Conservation (phyloP, 2,888 invertebrate species). For the Amphipyra tragopoginis region DNA sequence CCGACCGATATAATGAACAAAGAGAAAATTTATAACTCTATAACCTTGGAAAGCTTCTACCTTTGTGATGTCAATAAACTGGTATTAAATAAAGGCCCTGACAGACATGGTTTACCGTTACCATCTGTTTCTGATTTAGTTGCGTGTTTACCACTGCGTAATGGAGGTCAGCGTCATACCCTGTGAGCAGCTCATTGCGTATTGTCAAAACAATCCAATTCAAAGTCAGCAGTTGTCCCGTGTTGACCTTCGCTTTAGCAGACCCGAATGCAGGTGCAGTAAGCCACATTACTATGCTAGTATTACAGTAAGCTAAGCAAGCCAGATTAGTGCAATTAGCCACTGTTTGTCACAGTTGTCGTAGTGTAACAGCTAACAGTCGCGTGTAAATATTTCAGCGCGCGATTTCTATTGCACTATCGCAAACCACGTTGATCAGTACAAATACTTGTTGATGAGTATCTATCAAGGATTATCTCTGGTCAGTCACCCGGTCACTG, state of each 20-base stretch:
- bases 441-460: constrained; percentile 34
- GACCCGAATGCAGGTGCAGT: no score
- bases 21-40: constrained; percentile 29
- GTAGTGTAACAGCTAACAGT: constrained; percentile 6
- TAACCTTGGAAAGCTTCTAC: not conserved
- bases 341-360: no score
- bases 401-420: constrained; percentile 32
- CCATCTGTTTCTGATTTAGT: not conserved
- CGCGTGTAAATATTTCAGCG: constrained; percentile 31
- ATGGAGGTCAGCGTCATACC: not conserved
- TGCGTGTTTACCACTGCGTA: not conserved
- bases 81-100: not conserved
- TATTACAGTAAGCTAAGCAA: no score
- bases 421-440: constrained; percentile 4
- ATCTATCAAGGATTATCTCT: constrained; percentile 45
- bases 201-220: no score
- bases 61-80: not conserved
- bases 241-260: no score
- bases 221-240: no score
- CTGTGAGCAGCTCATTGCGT: no score
- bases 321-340: no score
- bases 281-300: no score
- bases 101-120: not conserved
- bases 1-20: constrained; percentile 37
- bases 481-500: constrained; percentile 35